Base-by-base conservation (phyloP, 2,797 vertebrate genomes). In the Macroramphosus scolopax region DNA sequence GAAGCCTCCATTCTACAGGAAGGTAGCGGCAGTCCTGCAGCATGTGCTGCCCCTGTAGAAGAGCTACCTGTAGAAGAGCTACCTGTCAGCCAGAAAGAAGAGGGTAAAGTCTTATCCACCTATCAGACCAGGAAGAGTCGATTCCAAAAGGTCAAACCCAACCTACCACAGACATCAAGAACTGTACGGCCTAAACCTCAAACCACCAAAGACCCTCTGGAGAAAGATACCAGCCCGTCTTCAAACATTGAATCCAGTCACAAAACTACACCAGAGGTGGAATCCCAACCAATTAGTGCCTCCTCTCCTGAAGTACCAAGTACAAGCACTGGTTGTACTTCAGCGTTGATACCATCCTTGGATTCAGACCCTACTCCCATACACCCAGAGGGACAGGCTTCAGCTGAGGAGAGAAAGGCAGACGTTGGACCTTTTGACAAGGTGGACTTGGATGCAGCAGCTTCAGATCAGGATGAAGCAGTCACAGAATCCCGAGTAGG, bases 91-190 rank as follows among this genome's bases (percentile, higher is more conserved):
- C 18, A 49, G 62, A 32, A 46, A 51, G 46, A 34, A 35, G 44
- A 26, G 0, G n/a, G 4, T 8, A 25, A 50, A 15, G 30, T 11
- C 0, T 2, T 32, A 22, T 15, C 58, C 16, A 1, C 44, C 4
- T 7, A 1, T 11, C 65, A 35, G 7, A 13, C 20, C 2, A 70
- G 20, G 33, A 72, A 8, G 17, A 70, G 25, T 35, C 53, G 48
- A 42, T 43, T 63, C 17, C 59, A 37, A 10, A 78, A 59, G 51
- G 45, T 72, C 16, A 83, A 77, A 61, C 63, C 72, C 14, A 70
- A 60, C 17, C 1, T 80, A 1, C 2, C 31, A 12, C 48, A 29
- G 11, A 31, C 11, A 13, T 61, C 57, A 25, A 83, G 71, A 72
- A 35, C 24, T 24, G 31, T 10, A 10, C 52, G 8, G 2, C 51